Evolutionary conservation across 2,113 vertebrate species (phyloP), one percentile per base, ranked within the genome.

Genomic region (Ptilonorhynchus violaceus): DNA sequence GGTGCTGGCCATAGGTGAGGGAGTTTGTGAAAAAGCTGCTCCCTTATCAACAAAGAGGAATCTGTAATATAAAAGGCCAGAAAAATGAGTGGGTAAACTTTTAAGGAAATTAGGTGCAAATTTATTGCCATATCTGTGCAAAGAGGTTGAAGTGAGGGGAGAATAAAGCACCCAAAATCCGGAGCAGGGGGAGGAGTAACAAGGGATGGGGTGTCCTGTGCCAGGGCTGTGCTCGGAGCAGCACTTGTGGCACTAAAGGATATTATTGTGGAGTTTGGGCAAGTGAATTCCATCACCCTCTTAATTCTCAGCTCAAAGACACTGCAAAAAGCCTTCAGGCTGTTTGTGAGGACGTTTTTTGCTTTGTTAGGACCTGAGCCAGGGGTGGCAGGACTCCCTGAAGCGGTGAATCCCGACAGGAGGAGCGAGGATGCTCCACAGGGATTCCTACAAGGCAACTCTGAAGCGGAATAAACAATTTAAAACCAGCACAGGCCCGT

Each of bases 61-160:
- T 37, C 28, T 46, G 1, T 35, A 27, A 74, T 3, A 31, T 22
- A 59, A 86, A 92, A 64, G 17, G 33, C 13, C 47, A 50, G 83
- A 55, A 24, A 91, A 92, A 6, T 4, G 70, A 63, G 50, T 31
- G 47, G 44, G 47, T n/a, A 80, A 83, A 30, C 41, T 91, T 80
- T 86, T 74, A 42, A 76, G 63, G 85, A 92, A 90, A 92, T 19
- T 10, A 77, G 59, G 46, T 58, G 39, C 39, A 66, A 69, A 76
- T 95, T 73, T 58, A 53, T 77, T 31, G 1, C n/a, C 24, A 1
- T 25, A 17, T 50, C 28, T 80, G 31, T 63, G 55, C 37, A 55
- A 41, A 50, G 55, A 55, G n/a, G 69, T 88, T n/a, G 67, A 67
- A 88, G 68, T 39, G 58, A 76, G 53, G 50, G 49, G 33, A 68